Conservation (phyloP, 2,888 invertebrate species). For the Hanleya hanleyi region DNA sequence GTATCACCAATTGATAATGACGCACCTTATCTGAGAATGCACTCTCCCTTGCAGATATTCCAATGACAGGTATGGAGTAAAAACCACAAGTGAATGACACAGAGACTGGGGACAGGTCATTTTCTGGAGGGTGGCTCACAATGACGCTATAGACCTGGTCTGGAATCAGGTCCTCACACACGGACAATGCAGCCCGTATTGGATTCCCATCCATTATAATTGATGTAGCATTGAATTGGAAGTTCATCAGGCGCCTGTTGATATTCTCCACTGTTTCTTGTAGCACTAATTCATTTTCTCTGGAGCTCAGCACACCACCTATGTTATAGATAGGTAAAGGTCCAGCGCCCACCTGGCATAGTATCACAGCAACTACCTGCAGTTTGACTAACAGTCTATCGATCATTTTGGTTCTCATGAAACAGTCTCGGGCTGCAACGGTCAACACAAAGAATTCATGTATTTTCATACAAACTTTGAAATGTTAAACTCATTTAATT, state of each 20-base stretch:
- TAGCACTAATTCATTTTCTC: constrained; percentile 43
- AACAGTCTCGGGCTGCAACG: no score
- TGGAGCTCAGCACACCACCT: constrained; percentile 56
- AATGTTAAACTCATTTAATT: no score
- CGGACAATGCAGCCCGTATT: constrained; percentile 92
- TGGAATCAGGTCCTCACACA: constrained; percentile 90
- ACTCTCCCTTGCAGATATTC: constrained; percentile 96
- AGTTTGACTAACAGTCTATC: no score
- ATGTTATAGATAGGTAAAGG: constrained; percentile 35
- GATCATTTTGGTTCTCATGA: no score
- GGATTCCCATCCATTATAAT: constrained; percentile 97
- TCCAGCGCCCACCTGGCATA: neutral
- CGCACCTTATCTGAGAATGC: constrained; percentile 97
- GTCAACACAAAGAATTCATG: no score
- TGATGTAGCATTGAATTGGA: constrained; percentile 90
- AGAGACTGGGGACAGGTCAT: constrained; percentile 94
- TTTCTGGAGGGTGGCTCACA: constrained; percentile 75
- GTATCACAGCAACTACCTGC: neutral
- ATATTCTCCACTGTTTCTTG: constrained; percentile 42
- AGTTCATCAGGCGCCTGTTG: constrained; percentile 56
- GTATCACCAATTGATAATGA: no score
- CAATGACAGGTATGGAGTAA: constrained; percentile 98
- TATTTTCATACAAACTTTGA: no score
- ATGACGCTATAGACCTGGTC: constrained; percentile 74
- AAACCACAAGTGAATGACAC: constrained; percentile 99